Base-by-base conservation (phyloP, 2,888 invertebrate genomes). In the Eupithecia insigniata region DNA sequence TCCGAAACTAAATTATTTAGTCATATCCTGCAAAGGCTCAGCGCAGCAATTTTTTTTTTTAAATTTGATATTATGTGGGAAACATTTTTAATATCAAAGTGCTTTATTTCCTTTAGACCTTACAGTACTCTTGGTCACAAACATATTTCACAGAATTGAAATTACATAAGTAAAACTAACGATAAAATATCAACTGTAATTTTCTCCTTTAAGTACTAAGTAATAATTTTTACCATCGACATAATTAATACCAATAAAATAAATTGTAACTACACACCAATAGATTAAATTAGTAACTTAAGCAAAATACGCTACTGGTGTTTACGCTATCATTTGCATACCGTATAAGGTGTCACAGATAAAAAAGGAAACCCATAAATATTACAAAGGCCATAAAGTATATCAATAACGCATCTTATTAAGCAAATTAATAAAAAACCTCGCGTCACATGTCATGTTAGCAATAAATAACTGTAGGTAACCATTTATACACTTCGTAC, bases 401-500 rank as follows among this genome's bases (percentile, higher is more conserved):
- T 70, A 55, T 51, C 22, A 61, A 66, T 55, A 55, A 32, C 34
- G 16, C 46, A 36, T 16, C 66, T 61, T 46, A 32, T 70, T 61
- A 26, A 61, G 28, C 34, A 22, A 30, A 70, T 36, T 58, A 10
- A 70, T 30, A 28, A 39, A 70, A 66, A 66, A 66, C n/a, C 26
- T 28, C 46, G 66, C 60, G 66, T 66, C 14, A 70, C 39, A 67
- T 70, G 67, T 51, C 66, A 61, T 67, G 67, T 64, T 34, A 12
- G 58, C 30, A 66, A 66, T 71, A 71, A 65, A 68, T 43, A 71
- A 72, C 26, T 32, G 36, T 55, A 34, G 26, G 65, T 67, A 61
- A 69, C 68, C 26, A n/a, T 72, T 10, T 26, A 28, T 16, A 18
- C 62, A 46, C n/a, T n/a, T n/a, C n/a, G n/a, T n/a, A n/a, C n/a